Evolutionary conservation across 2,113 vertebrate species (phyloP).

Genomic region (Pandion haliaetus): DNA sequence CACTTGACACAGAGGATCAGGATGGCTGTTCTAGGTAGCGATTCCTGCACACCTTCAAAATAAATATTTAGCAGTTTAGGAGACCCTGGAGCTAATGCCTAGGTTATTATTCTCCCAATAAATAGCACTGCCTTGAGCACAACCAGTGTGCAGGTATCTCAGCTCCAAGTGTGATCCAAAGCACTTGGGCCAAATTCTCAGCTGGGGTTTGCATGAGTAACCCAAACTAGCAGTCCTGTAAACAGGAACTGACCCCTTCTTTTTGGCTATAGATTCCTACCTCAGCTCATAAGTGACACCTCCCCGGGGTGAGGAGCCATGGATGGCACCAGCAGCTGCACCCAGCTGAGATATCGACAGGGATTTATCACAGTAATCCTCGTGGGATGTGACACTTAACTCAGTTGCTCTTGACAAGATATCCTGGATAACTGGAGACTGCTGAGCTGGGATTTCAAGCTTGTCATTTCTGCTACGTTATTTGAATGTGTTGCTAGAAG

Average conservation of each 20-base stretch:
- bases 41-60: background rate
- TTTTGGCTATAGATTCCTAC: background rate
- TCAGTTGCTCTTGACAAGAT: background rate
- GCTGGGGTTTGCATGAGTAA: background rate
- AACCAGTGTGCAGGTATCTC: background rate
- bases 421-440: background rate
- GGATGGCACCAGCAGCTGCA: background rate
- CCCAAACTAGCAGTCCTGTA: background rate
- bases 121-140: background rate
- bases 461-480: background rate
- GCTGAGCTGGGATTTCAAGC: background rate
- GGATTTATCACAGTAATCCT: background rate
- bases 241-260: background rate
- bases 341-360: background rate
- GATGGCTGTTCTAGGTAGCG: background rate
- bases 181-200: background rate
- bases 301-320: fast-evolving
- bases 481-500: background rate
- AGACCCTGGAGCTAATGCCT: background rate
- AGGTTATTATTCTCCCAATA: background rate
- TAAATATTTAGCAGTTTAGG: background rate
- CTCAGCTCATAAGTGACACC: background rate
- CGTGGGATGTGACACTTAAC: background rate
- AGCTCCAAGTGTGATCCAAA: background rate
- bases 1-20: background rate